Conservation (phyloP, 1,140 invertebrate genomes). For the Pseudomyrmex pallidus region DNA sequence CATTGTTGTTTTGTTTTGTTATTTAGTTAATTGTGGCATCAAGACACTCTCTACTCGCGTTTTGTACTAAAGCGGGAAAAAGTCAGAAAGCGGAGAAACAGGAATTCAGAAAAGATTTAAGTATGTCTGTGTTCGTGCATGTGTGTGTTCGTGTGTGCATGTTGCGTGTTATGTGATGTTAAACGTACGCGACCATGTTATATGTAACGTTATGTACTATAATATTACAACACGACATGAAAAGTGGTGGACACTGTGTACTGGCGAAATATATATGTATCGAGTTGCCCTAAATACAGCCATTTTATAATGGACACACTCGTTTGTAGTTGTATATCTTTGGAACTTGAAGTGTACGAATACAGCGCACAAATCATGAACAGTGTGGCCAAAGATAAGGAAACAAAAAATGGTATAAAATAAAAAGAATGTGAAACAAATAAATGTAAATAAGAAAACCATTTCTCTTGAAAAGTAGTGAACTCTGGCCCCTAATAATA, state of each 20-base stretch:
- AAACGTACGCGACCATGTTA: slow-evolving; percentile 83
- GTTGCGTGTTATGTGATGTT: slow-evolving; percentile 76
- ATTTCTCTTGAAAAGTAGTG: too few species aligned
- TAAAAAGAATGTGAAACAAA: too few species aligned
- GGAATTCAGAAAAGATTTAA: slow-evolving; percentile 75
- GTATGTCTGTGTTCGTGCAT: slow-evolving; percentile 71
- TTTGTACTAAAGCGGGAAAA: slow-evolving; percentile 73
- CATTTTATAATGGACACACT: slow-evolving; percentile 85
- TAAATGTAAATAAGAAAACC: too few species aligned
- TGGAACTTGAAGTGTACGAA: too few species aligned
- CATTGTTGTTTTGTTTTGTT: slow-evolving; percentile 36
- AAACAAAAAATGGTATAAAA: too few species aligned
- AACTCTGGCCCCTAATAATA: too few species aligned
- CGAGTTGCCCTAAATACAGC: slow-evolving; percentile 84
- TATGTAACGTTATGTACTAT: slow-evolving; percentile 82
- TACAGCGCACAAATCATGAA: too few species aligned
- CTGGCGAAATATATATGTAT: slow-evolving; percentile 84
- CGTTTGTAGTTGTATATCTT: slow-evolving; percentile 26
- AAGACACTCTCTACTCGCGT: slow-evolving; percentile 75
- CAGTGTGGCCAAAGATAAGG: too few species aligned
- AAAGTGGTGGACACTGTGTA: slow-evolving; percentile 78
- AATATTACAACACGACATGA: slow-evolving; percentile 80
- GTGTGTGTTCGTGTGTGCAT: background rate
- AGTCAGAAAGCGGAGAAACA: slow-evolving; percentile 51
- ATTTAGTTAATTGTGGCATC: slow-evolving; percentile 44